Base-by-base conservation (phyloP, 2,888 invertebrate species). In the Operophtera brumata region DNA sequence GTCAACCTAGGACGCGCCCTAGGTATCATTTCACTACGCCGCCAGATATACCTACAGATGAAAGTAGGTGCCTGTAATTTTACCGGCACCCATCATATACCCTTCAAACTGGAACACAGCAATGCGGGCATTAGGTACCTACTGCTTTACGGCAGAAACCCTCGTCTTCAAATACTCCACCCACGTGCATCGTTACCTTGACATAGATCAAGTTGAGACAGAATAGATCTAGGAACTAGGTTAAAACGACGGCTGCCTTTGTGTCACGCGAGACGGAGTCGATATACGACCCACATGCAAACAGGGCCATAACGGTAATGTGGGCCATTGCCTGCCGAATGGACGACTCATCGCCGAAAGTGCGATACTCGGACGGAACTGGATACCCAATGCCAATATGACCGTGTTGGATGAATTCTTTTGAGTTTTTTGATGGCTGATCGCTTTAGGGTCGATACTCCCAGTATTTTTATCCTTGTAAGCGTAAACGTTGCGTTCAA, bases 221-320 rank as follows among this genome's bases (percentile, higher is more conserved):
- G 26, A 52, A 39, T 42, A 46, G 41, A 20, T 41, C 39, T 45
- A 45, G 45, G 55, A 11, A 49, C 60, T 62, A 59, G 62, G 59
- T 47, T 59, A 57, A 13, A 48, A 48, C 43, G 42, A 39, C 54
- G 43, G 32, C 41, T 54, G 54, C 36, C 35, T 46, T 48, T 52
- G 47, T 61, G 55, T 56, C 59, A 61, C 59, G 32, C 12, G 41
- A 30, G 28, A 5, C 6, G 26, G 26, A 46, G 41, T 44, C 48
- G 49, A 53, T 39, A 55, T 42, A 37, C 43, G 62, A 60, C 64
- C 64, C 52, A 64, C 52, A 54, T 53, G 13, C 26, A 14, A 34
- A 52, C 51, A 47, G 8, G 30, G 42, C 59, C 62, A 59, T 64
- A 64, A 61, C 61, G 57, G 66, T 66, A 59, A 61, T 54, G 51